Conservation (phyloP, 2,113 vertebrate genomes). For the Cyanistes caeruleus region DNA sequence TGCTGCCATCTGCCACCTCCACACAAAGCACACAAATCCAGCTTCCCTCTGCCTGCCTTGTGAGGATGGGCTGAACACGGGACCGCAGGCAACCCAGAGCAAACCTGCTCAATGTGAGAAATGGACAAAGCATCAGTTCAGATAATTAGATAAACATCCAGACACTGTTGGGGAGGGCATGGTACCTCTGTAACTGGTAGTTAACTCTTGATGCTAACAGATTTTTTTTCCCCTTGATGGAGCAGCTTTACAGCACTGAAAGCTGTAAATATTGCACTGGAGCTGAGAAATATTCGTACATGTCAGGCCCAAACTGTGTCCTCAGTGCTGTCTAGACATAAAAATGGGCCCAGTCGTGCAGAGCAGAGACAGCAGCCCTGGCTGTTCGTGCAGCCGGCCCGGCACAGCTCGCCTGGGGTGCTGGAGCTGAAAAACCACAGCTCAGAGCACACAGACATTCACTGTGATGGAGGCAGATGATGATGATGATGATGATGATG, state of each 20-base stretch:
- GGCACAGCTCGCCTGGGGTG: not conserved
- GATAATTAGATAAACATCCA: not conserved
- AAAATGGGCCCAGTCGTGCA: not conserved
- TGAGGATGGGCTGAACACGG: not conserved
- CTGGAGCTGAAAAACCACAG: not conserved
- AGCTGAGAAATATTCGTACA: not conserved
- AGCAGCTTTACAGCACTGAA: not conserved
- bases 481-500: not conserved
- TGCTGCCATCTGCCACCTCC: not conserved
- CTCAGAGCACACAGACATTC: not conserved
- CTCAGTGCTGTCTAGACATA: not conserved
- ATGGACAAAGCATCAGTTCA: not conserved
- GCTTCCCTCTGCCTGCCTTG: not conserved
- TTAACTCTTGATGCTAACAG: not conserved
- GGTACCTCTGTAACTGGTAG: too few species aligned
- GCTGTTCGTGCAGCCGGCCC: not conserved
- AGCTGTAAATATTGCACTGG: too few species aligned
- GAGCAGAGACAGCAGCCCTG: not conserved
- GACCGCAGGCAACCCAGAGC: not conserved
- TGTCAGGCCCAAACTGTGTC: not conserved
- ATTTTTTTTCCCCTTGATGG: not conserved
- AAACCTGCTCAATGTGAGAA: rapidly evolving
- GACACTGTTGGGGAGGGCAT: not conserved
- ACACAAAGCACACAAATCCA: not conserved
- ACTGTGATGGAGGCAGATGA: not conserved